Evolutionary conservation across 2,888 invertebrate genomes (phyloP), one percentile per base, ranked within the genome.

Genomic region (Chalcis sispes): DNA sequence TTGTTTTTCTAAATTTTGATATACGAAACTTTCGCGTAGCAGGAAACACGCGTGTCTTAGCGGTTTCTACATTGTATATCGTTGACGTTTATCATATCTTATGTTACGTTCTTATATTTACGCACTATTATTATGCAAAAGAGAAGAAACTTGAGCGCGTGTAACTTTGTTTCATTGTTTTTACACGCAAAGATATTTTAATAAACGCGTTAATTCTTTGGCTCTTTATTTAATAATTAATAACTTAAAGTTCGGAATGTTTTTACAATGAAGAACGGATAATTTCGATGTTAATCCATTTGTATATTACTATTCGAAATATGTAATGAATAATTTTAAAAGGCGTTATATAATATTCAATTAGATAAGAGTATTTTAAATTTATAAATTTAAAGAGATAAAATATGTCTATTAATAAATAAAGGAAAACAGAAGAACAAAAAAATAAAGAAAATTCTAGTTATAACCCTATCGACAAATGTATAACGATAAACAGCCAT

Each of bases 11-110:
- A 13, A 1, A 59, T 58, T 52, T 65, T 29, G 59, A 66, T 18
- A 59, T 23, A 36, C 29, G 58, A 46, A 23, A 69, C 74, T 70
- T 75, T 70, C 75, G 62, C 25, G 5, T 15, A 18, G 29, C 46
- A 32, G 10, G 18, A 13, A 2, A 15, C 42, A 42, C 32, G 15
- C 42, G 13, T 13, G 15, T 42, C 15, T 2, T 13, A 46, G 27
- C 50, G 18, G 32, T 50, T n/a, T 29, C 40, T 36, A 4, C 27
- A 20, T 25, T 8, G 23, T 46, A 13, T n/a, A n/a, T n/a, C n/a
- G n/a, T 50, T 27, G 20, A 73, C 61, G 20, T n/a, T 61, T 61
- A 67, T 54, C 56, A 1, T 7, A 40, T 52, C 50, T 75, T 50
- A 56, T 1, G 48, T 70, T 69, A 70, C 58, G n/a, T 50, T 18